Evolutionary conservation across 2,113 vertebrate species (phyloP), one percentile per base, ranked within the genome.

Genomic region (Dasyornis broadbenti): DNA sequence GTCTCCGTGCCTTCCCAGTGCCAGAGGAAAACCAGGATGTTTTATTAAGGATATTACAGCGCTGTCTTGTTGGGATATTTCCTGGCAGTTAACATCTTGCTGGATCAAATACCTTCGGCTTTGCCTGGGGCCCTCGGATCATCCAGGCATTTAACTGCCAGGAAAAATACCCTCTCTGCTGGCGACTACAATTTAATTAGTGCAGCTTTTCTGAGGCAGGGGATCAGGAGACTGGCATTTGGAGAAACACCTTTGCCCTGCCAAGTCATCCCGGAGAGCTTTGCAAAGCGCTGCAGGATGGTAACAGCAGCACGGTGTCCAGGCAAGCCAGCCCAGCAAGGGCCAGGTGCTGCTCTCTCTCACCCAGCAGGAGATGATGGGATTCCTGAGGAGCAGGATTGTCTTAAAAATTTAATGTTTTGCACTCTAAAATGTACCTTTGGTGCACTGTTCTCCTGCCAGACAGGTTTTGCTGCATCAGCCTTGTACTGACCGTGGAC

Each of bases 71-170:
- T 76, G 57, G 94, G 94, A 65, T 90, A 65, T 76, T 94, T 94
- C 40, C 94, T 90, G 66, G 92, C 95, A 95, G 90, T 80, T 76
- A 92, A 79, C 70, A 33, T 90, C 86, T 89, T 81, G 80, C 83
- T 89, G 92, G 83, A 96, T 89, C 26, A 4, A 93, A 89, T 37
- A 92, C 72, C 80, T 84, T 81, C 35, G 31, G 86, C 91, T 92
- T 94, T 94, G 91, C 79, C 80, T 80, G 60, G 35, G 86, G 92
- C 89, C 39, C 52, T 86, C 59, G 13, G 47, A 64, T 93, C 50
- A 91, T 86, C 63, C 92, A 86, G 83, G 73, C 89, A 15, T 84
- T 75, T 47, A 52, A 54, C 81, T 86, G 89, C 86, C 91, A 95
- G 94, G 42, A 89, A 93, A 94, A 93, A 78, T 52, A 83, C 86